Percentiles rank a stretch among this genome's conserved stretches.
These are phyloP conservation scores for Theocolax elegans DNA, from an alignment of 1,140 invertebrate genomes.

Conservation along the genomic window DNA sequence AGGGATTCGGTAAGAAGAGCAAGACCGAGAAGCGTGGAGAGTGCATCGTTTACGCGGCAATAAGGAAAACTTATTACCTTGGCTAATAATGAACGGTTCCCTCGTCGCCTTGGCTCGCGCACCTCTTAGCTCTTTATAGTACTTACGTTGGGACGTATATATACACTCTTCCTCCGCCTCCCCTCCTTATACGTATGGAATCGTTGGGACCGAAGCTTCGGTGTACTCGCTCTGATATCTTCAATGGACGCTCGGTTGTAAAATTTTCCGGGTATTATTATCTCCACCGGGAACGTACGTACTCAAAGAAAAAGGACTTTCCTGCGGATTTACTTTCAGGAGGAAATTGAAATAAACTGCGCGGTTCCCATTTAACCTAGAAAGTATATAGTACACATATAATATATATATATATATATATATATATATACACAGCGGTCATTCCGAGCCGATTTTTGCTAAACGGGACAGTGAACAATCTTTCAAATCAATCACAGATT, in stretches of 20 bases:
- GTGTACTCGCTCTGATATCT: not conserved
- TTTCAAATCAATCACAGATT: too few species aligned
- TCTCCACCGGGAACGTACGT: not conserved
- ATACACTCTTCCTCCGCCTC: not conserved
- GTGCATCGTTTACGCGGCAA: constrained; percentile 56
- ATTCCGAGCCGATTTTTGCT: too few species aligned
- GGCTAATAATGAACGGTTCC: constrained; percentile 56
- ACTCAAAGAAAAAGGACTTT: not conserved
- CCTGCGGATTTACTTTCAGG: constrained; percentile 4
- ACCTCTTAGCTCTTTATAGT: constrained; percentile 1
- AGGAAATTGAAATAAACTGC: constrained; percentile 13
- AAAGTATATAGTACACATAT: too few species aligned
- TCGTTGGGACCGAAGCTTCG: not conserved
- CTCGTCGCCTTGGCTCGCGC: constrained; percentile 35
- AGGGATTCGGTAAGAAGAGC: too few species aligned
- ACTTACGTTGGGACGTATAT: not conserved
- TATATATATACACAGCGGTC: too few species aligned
- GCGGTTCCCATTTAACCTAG: constrained; percentile 6
- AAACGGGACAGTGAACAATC: too few species aligned
- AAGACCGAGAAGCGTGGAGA: constrained; percentile 17
- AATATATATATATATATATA: too few species aligned
- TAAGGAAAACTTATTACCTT: constrained; percentile 55
- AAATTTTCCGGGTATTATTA: constrained; percentile 21
- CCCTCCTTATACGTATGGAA: not conserved
- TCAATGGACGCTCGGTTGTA: constrained; percentile 12